Base-by-base conservation (phyloP, 2,888 invertebrate genomes). In the Eledona agricola region DNA sequence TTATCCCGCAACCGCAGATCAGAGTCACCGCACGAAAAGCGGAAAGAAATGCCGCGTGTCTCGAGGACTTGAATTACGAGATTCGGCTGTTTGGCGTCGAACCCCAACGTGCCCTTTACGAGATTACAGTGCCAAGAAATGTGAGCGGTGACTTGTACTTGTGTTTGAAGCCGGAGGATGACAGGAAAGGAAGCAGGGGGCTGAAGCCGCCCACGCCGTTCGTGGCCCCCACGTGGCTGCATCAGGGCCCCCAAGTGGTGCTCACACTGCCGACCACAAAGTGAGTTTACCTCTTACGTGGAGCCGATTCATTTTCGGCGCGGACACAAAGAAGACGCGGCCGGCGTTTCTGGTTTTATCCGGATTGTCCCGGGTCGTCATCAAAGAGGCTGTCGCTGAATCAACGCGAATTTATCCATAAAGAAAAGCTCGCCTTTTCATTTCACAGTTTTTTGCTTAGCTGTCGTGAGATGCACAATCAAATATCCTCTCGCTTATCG, bases 221-320 rank as follows among this genome's bases (percentile, higher is more conserved):
- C 61, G 29, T 63, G 58, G 58, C 72, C 67, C 54, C 54, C 23
- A 55, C 59, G 46, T 83, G 82, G 81, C 70, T 77, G 55, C 82
- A 83, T 66, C 82, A 82, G 67, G 83, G 83, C 20, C 65, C 65
- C 4, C 9, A 5, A 6, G 4, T 26, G 4, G 4, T 4, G 4
- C 4, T 5, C 4, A 7, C 9, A 25, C 4, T 25, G 26, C 26
- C 20, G n/a, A 7, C 4, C 26, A 25, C n/a, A 7, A 4, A 4
- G 26, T 25, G 4, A 25, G 26, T 25, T 6, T 25, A 6, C 7
- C 7, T 4, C 6, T 29, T 29, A 4, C 12, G 9, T 29, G 13
- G 4, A 11, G 12, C 3, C 9, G 26, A 7, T 6, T 25, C 4
- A 25, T 6, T 6, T 6, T 25, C 6, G 7, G 26, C 7, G 4